A percentile compares a stretch with the other conserved stretches of the same genome.
phyloP scores from a whole-genome alignment of 2,797 vertebrate genomes.

The Poecilia velifera region DNA sequence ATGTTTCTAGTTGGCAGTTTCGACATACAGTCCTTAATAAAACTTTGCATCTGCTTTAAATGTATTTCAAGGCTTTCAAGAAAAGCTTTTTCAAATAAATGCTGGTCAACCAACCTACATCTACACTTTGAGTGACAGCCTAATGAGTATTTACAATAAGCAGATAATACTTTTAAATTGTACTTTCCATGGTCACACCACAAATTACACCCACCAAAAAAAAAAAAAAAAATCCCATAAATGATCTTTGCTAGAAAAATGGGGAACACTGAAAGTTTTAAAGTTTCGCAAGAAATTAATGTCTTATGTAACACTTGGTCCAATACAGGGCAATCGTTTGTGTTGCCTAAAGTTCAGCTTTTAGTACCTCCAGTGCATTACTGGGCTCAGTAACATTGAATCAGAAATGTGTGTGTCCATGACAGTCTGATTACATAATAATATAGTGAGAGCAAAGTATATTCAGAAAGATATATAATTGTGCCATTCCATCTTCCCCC shows the following conservation, averaged over 20 bases:
- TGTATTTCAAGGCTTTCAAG: neutral
- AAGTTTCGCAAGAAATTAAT: constrained; percentile 35
- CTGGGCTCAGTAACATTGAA: neutral
- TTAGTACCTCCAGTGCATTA: neutral
- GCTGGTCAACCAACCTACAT: constrained; percentile 29
- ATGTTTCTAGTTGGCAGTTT: neutral
- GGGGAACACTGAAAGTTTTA: constrained; percentile 34
- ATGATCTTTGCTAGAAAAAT: constrained; percentile 40
- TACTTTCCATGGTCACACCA: constrained; percentile 49
- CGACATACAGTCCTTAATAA: neutral
- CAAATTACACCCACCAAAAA: constrained; percentile 40
- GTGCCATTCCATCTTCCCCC: neutral
- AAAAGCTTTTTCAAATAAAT: constrained; percentile 1
- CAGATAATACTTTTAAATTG: constrained; percentile 38
- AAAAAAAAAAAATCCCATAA: constrained; percentile 46
- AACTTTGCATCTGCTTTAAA: constrained; percentile 1
- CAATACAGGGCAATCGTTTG: constrained; percentile 20
- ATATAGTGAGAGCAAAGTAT: neutral
- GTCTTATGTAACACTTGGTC: constrained; percentile 45
- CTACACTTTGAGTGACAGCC: constrained; percentile 42
- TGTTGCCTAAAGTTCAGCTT: neutral
- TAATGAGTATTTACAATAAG: constrained; percentile 34
- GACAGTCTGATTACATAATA: neutral
- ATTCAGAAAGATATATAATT: neutral
- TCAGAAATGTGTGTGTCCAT: neutral